These are phyloP conservation scores for Harlomillsia oculata DNA, from an alignment of 1,140 invertebrate genomes.

Conservation along the genomic window DNA sequence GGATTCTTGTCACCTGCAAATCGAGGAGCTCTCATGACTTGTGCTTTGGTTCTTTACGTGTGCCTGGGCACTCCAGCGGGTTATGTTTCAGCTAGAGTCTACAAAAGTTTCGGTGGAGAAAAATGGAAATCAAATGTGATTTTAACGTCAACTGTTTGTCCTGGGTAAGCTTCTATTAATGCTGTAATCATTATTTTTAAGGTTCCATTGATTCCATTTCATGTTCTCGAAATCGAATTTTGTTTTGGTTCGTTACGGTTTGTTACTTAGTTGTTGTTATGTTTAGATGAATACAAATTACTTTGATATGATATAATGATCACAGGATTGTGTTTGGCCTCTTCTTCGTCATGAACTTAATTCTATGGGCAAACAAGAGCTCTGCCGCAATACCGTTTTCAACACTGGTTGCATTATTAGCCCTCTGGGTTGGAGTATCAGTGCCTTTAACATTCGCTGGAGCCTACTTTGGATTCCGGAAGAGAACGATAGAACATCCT, in stretches of 20 bases:
- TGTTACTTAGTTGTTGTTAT: constrained; percentile 15
- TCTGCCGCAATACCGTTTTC: constrained; percentile 94
- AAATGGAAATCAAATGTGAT: constrained; percentile 98
- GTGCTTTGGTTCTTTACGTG: constrained; percentile 88
- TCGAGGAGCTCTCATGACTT: constrained; percentile 95
- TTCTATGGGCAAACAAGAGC: constrained; percentile 88
- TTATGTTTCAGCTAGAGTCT: constrained; percentile 89
- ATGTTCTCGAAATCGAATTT: background rate
- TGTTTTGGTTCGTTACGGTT: background rate
- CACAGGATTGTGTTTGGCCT: constrained; percentile 80
- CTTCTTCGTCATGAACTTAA: constrained; percentile 93
- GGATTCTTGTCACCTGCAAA: constrained; percentile 97
- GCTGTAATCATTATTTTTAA: constrained; percentile 10
- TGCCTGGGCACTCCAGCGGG: constrained; percentile 90
- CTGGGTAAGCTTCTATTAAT: constrained; percentile 59
- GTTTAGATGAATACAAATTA: too few species aligned
- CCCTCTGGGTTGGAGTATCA: constrained; percentile 96
- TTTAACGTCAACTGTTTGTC: constrained; percentile 87
- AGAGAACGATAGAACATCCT: constrained; percentile 84
- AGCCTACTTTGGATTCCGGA: constrained; percentile 96
- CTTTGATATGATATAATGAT: constrained; percentile 38
- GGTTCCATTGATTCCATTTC: background rate
- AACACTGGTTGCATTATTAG: constrained; percentile 90
- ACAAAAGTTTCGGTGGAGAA: constrained; percentile 95
- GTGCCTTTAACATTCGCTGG: constrained; percentile 86